These are phyloP conservation scores for Antheraea mylitta DNA, from an alignment of 1,140 invertebrate genomes.

Conservation along the genomic window DNA sequence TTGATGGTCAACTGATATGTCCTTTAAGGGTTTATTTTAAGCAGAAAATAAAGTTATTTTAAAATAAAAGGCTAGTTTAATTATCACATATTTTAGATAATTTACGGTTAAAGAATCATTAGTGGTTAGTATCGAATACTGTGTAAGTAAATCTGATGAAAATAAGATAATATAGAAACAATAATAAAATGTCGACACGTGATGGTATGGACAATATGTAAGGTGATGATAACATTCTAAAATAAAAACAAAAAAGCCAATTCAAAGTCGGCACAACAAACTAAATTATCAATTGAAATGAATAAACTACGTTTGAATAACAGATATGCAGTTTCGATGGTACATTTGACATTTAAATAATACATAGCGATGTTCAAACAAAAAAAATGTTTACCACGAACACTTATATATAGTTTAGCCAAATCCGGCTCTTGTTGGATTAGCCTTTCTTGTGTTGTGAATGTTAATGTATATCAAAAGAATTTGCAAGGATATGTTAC, in stretches of 20 bases:
- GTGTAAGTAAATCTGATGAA: too few species aligned
- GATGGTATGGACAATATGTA: too few species aligned
- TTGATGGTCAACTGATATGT: too few species aligned
- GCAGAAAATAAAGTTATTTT: too few species aligned
- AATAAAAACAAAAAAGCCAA: constrained; percentile 5
- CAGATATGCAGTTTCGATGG: neutral
- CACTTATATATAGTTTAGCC: neutral
- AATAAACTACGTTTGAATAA: constrained; percentile 7
- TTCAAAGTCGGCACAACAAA: constrained; percentile 1
- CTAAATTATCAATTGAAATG: constrained; percentile 13
- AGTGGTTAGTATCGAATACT: too few species aligned
- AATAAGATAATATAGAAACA: too few species aligned
- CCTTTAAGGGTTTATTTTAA: too few species aligned
- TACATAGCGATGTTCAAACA: neutral
- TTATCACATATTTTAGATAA: neutral
- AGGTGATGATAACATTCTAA: neutral
- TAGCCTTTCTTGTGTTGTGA: neutral
- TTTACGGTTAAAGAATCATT: too few species aligned
- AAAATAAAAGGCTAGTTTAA: too few species aligned
- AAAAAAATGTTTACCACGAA: neutral
- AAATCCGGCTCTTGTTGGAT: neutral
- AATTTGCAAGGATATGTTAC: neutral
- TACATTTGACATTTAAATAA: constrained; percentile 1
- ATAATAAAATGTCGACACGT: too few species aligned
- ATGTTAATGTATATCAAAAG: neutral